These are phyloP conservation scores for Lonchura striata DNA, from an alignment of 2,113 vertebrate genomes.

Conservation along the genomic window DNA sequence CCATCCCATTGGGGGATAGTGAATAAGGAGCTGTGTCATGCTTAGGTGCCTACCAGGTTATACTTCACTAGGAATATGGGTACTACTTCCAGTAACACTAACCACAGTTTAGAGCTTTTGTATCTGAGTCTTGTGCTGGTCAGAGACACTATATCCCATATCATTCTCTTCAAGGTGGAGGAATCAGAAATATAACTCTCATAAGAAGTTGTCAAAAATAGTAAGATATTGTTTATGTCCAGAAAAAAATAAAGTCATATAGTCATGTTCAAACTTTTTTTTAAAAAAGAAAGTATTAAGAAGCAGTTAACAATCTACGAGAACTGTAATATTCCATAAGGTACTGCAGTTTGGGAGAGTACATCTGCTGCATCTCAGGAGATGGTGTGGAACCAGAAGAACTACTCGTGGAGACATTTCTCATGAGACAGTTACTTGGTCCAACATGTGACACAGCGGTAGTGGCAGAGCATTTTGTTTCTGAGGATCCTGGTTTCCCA, in stretches of 20 bases:
- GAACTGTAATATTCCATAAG: neutral
- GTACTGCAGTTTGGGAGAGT: neutral
- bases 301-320: neutral
- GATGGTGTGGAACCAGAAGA: neutral
- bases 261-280: neutral
- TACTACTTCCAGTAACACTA: neutral
- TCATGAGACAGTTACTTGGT: neutral
- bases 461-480: neutral
- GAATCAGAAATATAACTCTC: neutral
- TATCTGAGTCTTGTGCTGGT: neutral
- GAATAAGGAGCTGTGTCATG: neutral
- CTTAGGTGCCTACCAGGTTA: neutral
- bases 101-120: neutral
- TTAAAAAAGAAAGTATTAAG: neutral
- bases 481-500: neutral
- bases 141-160: neutral
- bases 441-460: neutral
- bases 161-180: neutral
- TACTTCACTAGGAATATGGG: neutral
- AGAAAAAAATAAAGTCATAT: neutral
- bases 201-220: neutral
- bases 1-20: fast-evolving
- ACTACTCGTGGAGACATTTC: neutral
- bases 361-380: neutral
- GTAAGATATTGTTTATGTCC: neutral